Evolutionary conservation across 2,113 vertebrate genomes (phyloP), one percentile per base, ranked within the genome.

Genomic region (Silurus glanis): DNA sequence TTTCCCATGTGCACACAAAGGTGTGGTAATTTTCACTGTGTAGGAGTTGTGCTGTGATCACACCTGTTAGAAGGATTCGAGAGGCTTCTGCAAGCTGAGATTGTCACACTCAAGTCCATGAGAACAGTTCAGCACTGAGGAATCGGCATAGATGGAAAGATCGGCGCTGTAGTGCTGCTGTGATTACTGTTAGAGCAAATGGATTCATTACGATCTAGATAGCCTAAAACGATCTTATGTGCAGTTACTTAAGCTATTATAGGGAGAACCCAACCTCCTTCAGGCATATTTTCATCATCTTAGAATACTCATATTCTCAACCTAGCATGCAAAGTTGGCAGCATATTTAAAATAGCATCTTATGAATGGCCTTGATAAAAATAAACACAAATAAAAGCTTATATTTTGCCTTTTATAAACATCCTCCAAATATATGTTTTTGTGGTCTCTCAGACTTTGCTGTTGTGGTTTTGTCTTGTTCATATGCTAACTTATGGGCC

Each of bases 21-120:
- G 37, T 28, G 45, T 45, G 25, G 82, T 82, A 71, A 72, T 78
- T 66, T 83, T 64, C 47, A 80, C 66, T 84, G 59, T 71, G 76
- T 55, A 21, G 75, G 75, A 64, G 74, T 76, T 79, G 62, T 47
- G 80, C 83, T 88, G 87, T 61, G 80, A 83, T 87, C 89, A 83
- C 87, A 88, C 87, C 87, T 88, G 79, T 82, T 59, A 83, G 51
- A 61, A 82, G 45, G 23, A 25, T 56, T 61, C 37, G 64, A 75
- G 51, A 66, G 85, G 45, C 82, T 84, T 74, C 53, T 66, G 74
- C 64, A 69, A 83, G 12, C 85, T 85, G 80, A 72, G 53, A 83
- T 85, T 55, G 66, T 71, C 51, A 82, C 82, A 81, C 28, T 83
- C 47, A 62, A 53, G 72, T 58, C 56, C 80, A 49, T 75, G 45